Evolutionary conservation across 2,113 vertebrate species (phyloP), one percentile per base, ranked within the genome.

Genomic region (Austrofundulus limnaeus): DNA sequence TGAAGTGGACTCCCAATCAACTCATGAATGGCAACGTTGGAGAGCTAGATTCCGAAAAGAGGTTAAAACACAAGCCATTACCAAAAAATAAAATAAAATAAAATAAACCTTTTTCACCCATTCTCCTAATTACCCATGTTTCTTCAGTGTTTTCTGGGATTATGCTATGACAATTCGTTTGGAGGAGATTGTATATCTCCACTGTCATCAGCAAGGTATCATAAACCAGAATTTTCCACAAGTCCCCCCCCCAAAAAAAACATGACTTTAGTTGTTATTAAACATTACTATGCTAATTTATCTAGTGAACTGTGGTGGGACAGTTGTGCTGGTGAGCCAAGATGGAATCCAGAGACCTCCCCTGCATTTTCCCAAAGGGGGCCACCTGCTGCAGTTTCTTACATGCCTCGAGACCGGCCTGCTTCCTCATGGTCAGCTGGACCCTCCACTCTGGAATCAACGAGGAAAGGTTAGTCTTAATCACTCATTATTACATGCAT

Each of bases 1-100:
- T 99, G 53, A 99, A 99, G 82, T 98, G 97, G 97, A 99, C 97
- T 0, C 97, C 97, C 21, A 99, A 99, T 89, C 97, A 99, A 85
- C 92, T 99, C 81, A 98, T 99, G 97, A 99, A 99, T 0, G 95
- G 97, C 52, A 97, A 94, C 0, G 85, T 98, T 80, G 96, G 95
- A 1, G 97, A 98, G 72, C 83, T 97, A 49, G 97, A 99, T 77
- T 97, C 96, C 0, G 97, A 99, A 88, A 98, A 94, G 87, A 99
- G 97, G 97, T 98, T 12, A 43, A 17, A 62, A 20, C 5, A 15
- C 21, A 31, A 16, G 45, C 20, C 17, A 37, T 21, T n/a, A n/a
- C n/a, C n/a, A n/a, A n/a, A n/a, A n/a, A n/a, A n/a, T n/a, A n/a
- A n/a, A n/a, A n/a, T n/a, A n/a, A n/a, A 11, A 5, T 2, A 24